Base-by-base conservation (phyloP, 2,888 invertebrate genomes). In the Tenthredo notha region DNA sequence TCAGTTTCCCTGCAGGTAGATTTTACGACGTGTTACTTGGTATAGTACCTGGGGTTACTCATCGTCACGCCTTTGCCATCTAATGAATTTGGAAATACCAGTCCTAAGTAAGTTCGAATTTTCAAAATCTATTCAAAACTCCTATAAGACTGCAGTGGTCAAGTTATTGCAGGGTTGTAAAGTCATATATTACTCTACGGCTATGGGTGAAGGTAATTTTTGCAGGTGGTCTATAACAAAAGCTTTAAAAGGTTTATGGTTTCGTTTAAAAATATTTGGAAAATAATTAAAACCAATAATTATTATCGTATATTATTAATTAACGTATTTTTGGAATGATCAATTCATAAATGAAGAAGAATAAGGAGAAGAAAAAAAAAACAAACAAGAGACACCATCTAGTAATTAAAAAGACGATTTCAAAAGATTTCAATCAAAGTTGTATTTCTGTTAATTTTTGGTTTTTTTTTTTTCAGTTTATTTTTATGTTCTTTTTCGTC, bases 61-160 rank as follows among this genome's bases (percentile, higher is more conserved):
- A 6, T 29, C 77, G 77, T 77, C 77, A 77, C 77, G 77, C 50
- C 77, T 77, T 54, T n/a, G 33, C 18, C 43, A 15, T 10, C 9
- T 75, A 75, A 77, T 54, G 77, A 50, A 77, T 77, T 77, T 33
- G 29, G 18, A 77, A 77, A 33, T 77, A 47, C 67, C 61, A 12
- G n/a, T 1, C 67, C 33, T 67, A 15, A 67, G 67, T 33, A 25
- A 67, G 33, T 54, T 54, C 6, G 29, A 67, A 18, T 67, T 67
- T 67, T 33, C 29, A 33, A 33, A 67, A 67, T 25, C 67, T 15
- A 67, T 29, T 33, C 12, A 67, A 67, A 67, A 67, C 33, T 33
- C 0, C 67, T 18, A 7, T 7, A 2, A 61, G 33, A 3, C 18
- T 33, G 61, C 29, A 67, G 18, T 67, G 15, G 0, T 7, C 1